These are phyloP conservation scores for Hucho hucho DNA, from an alignment of 2,113 vertebrate species.

Conservation along the genomic window DNA sequence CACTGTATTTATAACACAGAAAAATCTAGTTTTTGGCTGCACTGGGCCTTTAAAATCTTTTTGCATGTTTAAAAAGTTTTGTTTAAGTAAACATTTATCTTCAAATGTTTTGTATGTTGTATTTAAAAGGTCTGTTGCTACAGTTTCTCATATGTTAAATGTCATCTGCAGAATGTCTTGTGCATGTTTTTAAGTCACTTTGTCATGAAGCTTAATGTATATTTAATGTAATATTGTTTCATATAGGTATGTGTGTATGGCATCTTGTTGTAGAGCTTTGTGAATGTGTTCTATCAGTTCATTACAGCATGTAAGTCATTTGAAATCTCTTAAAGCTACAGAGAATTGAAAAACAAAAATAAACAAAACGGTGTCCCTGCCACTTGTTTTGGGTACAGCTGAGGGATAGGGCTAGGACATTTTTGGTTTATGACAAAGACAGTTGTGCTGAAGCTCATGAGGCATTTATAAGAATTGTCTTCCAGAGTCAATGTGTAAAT, in stretches of 20 bases:
- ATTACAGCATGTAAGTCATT: background rate
- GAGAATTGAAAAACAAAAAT: too few species aligned
- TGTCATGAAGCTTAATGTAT: constrained; percentile 47
- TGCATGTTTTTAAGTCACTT: constrained; percentile 28
- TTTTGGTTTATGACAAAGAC: too few species aligned
- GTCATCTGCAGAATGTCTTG: constrained; percentile 38
- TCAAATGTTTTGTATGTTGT: constrained; percentile 21
- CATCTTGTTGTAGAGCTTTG: constrained; percentile 19
- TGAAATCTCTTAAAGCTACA: background rate
- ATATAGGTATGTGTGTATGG: constrained; percentile 23
- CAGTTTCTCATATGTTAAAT: background rate
- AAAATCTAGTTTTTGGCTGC: too few species aligned
- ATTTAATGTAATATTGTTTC: constrained; percentile 50
- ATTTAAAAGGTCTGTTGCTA: constrained; percentile 49
- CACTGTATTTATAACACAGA: too few species aligned
- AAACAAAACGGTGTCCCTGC: too few species aligned
- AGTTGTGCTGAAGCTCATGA: too few species aligned
- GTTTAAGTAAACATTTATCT: constrained; percentile 23
- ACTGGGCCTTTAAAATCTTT: constrained; percentile 27
- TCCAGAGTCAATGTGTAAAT: too few species aligned
- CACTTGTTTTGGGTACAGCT: too few species aligned
- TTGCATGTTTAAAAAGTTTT: constrained; percentile 67
- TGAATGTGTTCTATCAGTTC: background rate
- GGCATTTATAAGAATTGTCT: too few species aligned
- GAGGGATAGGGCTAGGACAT: too few species aligned